Percentiles rank a stretch among this genome's conserved stretches.
These are phyloP conservation scores for Ceratitis capitata DNA, from an alignment of 1,140 invertebrate genomes.

Conservation along the genomic window DNA sequence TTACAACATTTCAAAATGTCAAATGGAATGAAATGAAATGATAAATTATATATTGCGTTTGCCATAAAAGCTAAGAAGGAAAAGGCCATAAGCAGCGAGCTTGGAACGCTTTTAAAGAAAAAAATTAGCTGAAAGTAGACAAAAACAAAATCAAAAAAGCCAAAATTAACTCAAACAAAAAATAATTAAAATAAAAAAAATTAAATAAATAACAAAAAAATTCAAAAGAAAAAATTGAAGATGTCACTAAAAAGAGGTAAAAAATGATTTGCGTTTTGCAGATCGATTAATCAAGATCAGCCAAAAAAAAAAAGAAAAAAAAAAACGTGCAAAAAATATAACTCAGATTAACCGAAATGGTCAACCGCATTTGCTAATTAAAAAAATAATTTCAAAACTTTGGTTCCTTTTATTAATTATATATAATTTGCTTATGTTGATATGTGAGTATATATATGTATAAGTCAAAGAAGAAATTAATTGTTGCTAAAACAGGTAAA, in stretches of 20 bases:
- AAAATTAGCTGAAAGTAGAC: background rate
- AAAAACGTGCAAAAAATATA: no score
- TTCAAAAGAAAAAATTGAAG: background rate
- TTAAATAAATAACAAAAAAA: background rate
- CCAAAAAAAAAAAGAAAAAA: background rate
- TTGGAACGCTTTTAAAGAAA: no score
- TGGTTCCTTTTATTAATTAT: no score
- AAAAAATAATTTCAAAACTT: no score
- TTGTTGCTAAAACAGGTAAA: no score
- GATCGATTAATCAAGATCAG: background rate
- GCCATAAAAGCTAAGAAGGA: no score
- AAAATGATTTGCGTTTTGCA: background rate
- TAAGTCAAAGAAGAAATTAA: no score
- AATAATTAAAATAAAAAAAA: background rate
- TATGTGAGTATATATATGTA: no score
- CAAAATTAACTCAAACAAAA: background rate
- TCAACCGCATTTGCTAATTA: no score
- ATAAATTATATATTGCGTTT: background rate
- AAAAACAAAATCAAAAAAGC: background rate
- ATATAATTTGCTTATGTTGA: no score
- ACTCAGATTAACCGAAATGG: no score
- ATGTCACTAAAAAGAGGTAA: background rate
- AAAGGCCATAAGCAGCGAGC: no score
- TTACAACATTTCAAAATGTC: background rate
- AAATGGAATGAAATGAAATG: background rate